Conservation (phyloP, 2,797 vertebrate genomes). For the Hephaestus fuliginosus region DNA sequence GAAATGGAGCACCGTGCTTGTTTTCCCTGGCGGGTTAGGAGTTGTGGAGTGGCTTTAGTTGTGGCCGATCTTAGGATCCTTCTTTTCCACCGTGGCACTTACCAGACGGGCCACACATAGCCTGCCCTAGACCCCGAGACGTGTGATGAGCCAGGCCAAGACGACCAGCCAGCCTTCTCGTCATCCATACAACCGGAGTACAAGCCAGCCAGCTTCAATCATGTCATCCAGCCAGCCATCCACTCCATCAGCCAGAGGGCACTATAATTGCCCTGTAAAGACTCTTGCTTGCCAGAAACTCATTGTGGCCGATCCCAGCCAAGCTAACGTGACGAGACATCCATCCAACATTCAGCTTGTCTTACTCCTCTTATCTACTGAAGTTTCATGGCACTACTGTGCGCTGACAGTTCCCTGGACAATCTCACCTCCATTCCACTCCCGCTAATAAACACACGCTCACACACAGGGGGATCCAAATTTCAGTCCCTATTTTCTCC, state of each 20-base stretch:
- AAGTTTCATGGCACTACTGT: conserved; percentile 58
- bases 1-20: conserved; percentile 67
- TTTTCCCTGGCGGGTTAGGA: conserved; percentile 65
- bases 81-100: conserved; percentile 40
- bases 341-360: conserved; percentile 53
- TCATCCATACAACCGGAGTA: conserved; percentile 56
- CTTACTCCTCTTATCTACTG: conserved; percentile 66
- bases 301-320: conserved; percentile 30
- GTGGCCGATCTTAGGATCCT: conserved; percentile 31
- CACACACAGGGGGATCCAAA: conserved; percentile 53
- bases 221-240: conserved; percentile 65
- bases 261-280: conserved; percentile 56
- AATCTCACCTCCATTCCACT: conserved; percentile 51
- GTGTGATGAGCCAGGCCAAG: conserved; percentile 46
- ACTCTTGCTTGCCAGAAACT: conserved; percentile 45
- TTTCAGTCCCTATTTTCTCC: conserved; percentile 36
- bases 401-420: conserved; percentile 69
- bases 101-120: conserved; percentile 48
- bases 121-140: conserved; percentile 33
- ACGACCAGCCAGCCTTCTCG: conserved; percentile 55
- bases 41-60: conserved; percentile 32
- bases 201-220: conserved; percentile 66
- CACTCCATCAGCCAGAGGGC: conserved; percentile 68
- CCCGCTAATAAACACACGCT: conserved; percentile 59
- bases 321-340: conserved; percentile 27